Evolutionary conservation across 2,888 invertebrate genomes (phyloP).

Genomic region (Ormia ochracea): DNA sequence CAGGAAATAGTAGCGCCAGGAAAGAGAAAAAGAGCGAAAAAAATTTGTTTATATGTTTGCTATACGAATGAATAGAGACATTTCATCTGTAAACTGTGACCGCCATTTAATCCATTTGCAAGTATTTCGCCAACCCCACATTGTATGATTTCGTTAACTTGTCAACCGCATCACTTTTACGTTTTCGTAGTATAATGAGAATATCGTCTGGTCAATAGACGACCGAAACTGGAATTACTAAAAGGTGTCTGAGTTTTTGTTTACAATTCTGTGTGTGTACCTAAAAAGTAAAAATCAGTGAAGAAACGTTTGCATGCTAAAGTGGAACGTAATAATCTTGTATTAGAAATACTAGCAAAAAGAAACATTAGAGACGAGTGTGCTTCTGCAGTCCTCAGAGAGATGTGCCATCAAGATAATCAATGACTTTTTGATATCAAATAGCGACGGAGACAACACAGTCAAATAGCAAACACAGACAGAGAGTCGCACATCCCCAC

Average conservation of each 20-base stretch:
- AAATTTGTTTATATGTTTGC: too few relatives aligned
- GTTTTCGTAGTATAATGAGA: neutral
- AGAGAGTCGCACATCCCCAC: neutral
- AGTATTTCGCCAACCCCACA: too few relatives aligned
- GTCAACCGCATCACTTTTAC: neutral
- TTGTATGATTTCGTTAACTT: neutral
- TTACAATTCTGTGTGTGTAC: constrained; percentile 32
- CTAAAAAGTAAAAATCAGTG: neutral
- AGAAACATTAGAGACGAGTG: constrained; percentile 21
- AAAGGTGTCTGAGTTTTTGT: constrained; percentile 35
- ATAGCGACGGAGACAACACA: constrained; percentile 37
- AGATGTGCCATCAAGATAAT: constrained; percentile 57
- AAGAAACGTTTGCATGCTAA: constrained; percentile 5
- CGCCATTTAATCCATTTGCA: too few relatives aligned
- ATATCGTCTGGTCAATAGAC: constrained; percentile 38
- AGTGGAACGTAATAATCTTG: neutral
- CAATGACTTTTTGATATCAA: constrained; percentile 59
- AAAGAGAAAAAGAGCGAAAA: too few relatives aligned
- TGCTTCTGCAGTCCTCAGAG: constrained; percentile 48
- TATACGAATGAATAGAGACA: too few relatives aligned
- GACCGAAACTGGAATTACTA: constrained; percentile 20
- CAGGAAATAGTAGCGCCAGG: too few relatives aligned
- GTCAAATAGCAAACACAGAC: constrained; percentile 24
- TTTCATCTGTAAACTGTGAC: too few relatives aligned
- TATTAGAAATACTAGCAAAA: neutral